Evolutionary conservation across 2,113 vertebrate genomes (phyloP).

Genomic region (Promerops cafer): DNA sequence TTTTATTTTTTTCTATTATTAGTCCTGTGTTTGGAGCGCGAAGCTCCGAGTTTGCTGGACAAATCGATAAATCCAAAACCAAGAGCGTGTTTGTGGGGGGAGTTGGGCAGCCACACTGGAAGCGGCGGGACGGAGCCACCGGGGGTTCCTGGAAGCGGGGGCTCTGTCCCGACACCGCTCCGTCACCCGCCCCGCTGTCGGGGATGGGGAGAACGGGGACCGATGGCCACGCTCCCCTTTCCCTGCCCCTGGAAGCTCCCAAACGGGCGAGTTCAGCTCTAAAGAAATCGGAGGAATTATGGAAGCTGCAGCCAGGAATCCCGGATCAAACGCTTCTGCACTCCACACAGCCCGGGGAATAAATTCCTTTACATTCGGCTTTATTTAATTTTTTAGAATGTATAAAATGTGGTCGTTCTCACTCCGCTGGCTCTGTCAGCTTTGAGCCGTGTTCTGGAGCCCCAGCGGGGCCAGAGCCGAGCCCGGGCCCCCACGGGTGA

Average conservation of each 20-base stretch:
- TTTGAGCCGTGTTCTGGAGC: not conserved
- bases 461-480: not conserved
- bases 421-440: not conserved
- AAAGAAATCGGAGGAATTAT: not conserved
- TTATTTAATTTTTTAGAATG: not conserved
- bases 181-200: not conserved
- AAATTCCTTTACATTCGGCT: not conserved
- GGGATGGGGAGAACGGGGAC: not conserved
- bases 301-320: not conserved
- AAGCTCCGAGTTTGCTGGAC: not conserved
- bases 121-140: not conserved
- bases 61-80: not conserved
- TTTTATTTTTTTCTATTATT: not conserved
- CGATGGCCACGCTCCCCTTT: not conserved
- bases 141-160: not conserved
- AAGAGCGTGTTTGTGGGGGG: not conserved
- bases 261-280: not conserved
- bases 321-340: not conserved
- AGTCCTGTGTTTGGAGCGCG: not conserved
- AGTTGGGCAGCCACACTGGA: not conserved
- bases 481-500: not conserved
- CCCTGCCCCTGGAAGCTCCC: too few species aligned
- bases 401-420: not conserved
- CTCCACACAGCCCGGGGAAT: not conserved
- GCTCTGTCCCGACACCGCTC: not conserved